Evolutionary conservation across 2,888 invertebrate genomes (phyloP).

Genomic region (Dioctria linearis): DNA sequence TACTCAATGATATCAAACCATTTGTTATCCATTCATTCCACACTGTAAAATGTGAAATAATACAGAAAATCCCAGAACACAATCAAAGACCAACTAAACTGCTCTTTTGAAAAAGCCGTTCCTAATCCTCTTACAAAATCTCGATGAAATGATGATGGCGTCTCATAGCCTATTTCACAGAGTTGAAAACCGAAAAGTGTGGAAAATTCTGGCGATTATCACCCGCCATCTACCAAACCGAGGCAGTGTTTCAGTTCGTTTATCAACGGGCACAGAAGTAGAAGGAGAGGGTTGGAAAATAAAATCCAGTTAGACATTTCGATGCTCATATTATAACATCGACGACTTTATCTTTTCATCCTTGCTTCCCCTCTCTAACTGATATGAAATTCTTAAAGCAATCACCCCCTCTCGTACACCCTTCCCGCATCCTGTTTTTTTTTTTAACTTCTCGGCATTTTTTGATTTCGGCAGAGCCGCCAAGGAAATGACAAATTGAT

Average conservation of each 20-base stretch:
- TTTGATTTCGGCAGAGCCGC: neutral
- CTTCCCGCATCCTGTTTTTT: neutral
- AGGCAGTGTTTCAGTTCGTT: neutral
- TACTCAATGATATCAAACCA: no score
- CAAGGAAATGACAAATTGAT: conserved; percentile 53
- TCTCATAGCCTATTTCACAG: neutral
- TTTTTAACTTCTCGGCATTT: neutral
- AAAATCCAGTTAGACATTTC: neutral
- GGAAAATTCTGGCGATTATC: conserved; percentile 19
- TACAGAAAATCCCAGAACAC: neutral
- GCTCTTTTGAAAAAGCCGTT: neutral
- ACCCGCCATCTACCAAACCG: neutral
- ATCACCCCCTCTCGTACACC: no score
- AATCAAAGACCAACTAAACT: neutral
- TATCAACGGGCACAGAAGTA: neutral
- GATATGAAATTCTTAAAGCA: no score
- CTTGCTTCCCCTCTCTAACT: neutral
- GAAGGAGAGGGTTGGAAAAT: neutral
- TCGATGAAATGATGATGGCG: neutral
- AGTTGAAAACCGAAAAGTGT: neutral
- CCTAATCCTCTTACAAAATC: conserved; percentile 11
- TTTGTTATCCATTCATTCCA: no score
- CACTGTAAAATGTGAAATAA: no score
- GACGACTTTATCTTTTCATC: neutral
- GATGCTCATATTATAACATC: neutral